phyloP scores from a whole-genome alignment of 2,888 invertebrate species.

The Agrochola lychnidis region DNA sequence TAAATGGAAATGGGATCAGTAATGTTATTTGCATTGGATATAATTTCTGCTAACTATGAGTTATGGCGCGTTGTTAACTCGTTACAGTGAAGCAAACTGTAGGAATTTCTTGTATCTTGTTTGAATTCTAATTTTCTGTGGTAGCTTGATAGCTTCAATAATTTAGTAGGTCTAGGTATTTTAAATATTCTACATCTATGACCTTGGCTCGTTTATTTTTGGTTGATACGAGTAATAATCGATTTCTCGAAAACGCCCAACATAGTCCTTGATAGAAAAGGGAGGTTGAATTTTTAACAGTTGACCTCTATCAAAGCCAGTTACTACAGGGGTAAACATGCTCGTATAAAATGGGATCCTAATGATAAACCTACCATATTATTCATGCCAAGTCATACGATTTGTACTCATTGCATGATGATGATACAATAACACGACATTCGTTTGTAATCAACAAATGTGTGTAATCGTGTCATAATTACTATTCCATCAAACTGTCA shows the following conservation, averaged over 20 bases:
- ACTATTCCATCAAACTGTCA: constrained; percentile 2
- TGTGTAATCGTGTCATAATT: not conserved
- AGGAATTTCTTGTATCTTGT: constrained; percentile 6
- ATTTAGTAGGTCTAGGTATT: constrained; percentile 13
- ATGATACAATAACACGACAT: not conserved
- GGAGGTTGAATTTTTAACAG: constrained; percentile 1
- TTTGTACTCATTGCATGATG: constrained; percentile 4
- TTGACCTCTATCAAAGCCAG: constrained; percentile 7
- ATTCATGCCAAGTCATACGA: not conserved
- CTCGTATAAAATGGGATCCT: not conserved
- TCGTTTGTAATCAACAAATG: constrained; percentile 2
- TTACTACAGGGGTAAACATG: not conserved
- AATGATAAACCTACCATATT: constrained; percentile 2
- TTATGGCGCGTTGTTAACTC: constrained; percentile 43
- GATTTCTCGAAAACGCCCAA: constrained; percentile 11
- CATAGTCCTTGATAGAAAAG: constrained; percentile 6
- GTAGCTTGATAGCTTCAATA: constrained; percentile 7
- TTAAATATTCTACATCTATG: constrained; percentile 6
- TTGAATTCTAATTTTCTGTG: constrained; percentile 23
- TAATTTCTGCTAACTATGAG: constrained; percentile 52
- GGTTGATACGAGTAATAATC: constrained; percentile 8
- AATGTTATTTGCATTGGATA: constrained; percentile 56
- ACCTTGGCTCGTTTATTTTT: constrained; percentile 20
- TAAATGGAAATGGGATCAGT: constrained; percentile 62
- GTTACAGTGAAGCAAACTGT: constrained; percentile 19